A percentile compares a stretch with the other conserved stretches of the same genome.
Evolutionary conservation across 2,797 vertebrate species (phyloP).

Genomic region (Neostethus bicornis): DNA sequence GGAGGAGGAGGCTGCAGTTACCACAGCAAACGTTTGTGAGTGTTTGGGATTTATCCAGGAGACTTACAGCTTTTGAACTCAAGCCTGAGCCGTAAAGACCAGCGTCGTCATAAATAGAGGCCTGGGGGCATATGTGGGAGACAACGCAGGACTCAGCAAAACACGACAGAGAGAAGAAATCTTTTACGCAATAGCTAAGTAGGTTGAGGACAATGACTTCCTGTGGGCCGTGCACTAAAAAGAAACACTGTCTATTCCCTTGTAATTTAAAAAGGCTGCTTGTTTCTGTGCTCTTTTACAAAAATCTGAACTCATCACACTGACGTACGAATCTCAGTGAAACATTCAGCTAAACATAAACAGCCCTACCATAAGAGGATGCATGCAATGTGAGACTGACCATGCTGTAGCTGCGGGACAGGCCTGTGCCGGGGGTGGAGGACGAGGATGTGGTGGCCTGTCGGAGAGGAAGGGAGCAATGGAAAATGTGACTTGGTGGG

Average conservation of each 20-base stretch:
- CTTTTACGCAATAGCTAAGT: conserved; percentile 14
- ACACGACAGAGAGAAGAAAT: conserved; percentile 31
- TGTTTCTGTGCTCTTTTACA: conserved; percentile 23
- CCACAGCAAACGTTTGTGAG: conserved; percentile 21
- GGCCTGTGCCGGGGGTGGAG: conserved; percentile 74
- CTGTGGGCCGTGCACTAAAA: conserved; percentile 28
- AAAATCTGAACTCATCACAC: conserved; percentile 41
- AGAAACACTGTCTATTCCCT: conserved; percentile 20
- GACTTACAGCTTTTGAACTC: conserved; percentile 89
- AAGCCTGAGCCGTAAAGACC: conserved; percentile 81
- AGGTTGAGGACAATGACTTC: conserved; percentile 16
- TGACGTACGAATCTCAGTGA: conserved; percentile 28
- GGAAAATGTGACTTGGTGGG: conserved; percentile 34
- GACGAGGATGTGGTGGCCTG: conserved; percentile 82
- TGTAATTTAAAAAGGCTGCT: conserved; percentile 10
- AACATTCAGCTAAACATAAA: conserved; percentile 62
- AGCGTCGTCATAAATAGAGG: conserved; percentile 81
- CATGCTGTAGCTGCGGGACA: conserved; percentile 89
- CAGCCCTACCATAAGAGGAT: conserved; percentile 13
- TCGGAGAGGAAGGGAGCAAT: conserved; percentile 49
- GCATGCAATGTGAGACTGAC: conserved; percentile 79
- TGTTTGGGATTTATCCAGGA: conserved; percentile 29
- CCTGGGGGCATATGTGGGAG: conserved; percentile 79
- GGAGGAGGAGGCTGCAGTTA: conserved; percentile 28
- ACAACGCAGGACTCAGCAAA: conserved; percentile 63